Conservation (phyloP, 2,797 vertebrate genomes). For the Lophotriccus pileatus region DNA sequence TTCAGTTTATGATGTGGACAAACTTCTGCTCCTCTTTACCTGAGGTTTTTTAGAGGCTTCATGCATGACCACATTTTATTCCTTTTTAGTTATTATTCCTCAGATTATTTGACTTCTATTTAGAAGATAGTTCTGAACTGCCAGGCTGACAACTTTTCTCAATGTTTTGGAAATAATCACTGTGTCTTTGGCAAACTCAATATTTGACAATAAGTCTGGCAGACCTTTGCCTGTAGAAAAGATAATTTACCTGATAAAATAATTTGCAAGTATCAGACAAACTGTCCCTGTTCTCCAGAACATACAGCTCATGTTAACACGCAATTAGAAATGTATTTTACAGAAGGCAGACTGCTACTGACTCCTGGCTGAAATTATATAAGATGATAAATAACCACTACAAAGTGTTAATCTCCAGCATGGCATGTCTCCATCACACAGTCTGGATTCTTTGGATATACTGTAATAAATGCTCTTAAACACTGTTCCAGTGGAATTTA, state of each 20-base stretch:
- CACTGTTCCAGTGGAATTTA: not conserved
- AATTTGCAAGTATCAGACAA: not conserved
- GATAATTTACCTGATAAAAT: not conserved
- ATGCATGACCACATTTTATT: rapidly evolving
- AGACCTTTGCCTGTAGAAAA: not conserved
- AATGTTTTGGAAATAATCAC: not conserved
- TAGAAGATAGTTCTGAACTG: not conserved
- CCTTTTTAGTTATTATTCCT: not conserved
- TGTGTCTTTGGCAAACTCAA: not conserved
- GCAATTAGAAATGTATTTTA: not conserved
- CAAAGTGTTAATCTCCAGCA: not conserved
- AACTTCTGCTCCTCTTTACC: not conserved
- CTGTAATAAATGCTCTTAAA: not conserved
- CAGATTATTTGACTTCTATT: not conserved
- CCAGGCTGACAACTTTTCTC: not conserved
- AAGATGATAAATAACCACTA: not conserved
- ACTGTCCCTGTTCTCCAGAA: not conserved
- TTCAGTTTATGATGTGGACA: not conserved
- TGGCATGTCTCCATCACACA: not conserved
- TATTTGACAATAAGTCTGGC: not conserved
- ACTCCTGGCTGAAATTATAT: not conserved
- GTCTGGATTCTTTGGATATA: not conserved
- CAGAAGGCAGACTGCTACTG: not conserved
- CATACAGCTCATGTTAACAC: not conserved
- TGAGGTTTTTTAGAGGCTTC: not conserved